Conservation (phyloP, 2,113 vertebrate species). For the Zeus faber region DNA sequence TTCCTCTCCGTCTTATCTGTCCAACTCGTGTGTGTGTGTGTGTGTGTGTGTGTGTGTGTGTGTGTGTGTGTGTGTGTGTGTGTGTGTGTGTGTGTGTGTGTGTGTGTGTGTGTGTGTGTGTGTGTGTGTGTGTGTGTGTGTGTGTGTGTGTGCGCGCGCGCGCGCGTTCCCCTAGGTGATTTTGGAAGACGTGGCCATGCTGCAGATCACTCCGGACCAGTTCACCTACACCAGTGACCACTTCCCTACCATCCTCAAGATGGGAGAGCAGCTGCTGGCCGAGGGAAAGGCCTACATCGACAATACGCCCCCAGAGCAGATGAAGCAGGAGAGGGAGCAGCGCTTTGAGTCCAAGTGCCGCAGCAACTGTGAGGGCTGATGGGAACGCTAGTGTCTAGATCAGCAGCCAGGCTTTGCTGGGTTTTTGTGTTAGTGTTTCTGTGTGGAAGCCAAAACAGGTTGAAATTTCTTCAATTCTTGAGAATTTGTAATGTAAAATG, state of each 20-base stretch:
- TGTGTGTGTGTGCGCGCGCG: background rate
- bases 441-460: too few relatives aligned
- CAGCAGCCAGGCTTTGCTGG: too few relatives aligned
- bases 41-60: too few relatives aligned
- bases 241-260: slow-evolving; percentile 85
- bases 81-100: too few relatives aligned
- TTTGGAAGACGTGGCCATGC: slow-evolving; percentile 93
- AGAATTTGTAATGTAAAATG: too few relatives aligned
- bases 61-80: too few relatives aligned
- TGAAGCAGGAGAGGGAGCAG: slow-evolving; percentile 95
- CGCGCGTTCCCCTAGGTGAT: slow-evolving; percentile 81
- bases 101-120: too few relatives aligned
- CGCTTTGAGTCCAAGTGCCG: slow-evolving; percentile 85
- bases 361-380: slow-evolving; percentile 77
- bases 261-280: slow-evolving; percentile 86
- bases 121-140: background rate
- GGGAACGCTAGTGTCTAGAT: background rate
- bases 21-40: too few relatives aligned
- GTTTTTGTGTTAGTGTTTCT: too few relatives aligned
- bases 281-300: slow-evolving; percentile 95
- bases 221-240: slow-evolving; percentile 98
- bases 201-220: slow-evolving; percentile 94
- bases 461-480: too few relatives aligned
- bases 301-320: slow-evolving; percentile 89
- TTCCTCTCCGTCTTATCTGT: too few relatives aligned